Base-by-base conservation (phyloP, 2,888 invertebrate species). In the Ophioninae sp. region DNA sequence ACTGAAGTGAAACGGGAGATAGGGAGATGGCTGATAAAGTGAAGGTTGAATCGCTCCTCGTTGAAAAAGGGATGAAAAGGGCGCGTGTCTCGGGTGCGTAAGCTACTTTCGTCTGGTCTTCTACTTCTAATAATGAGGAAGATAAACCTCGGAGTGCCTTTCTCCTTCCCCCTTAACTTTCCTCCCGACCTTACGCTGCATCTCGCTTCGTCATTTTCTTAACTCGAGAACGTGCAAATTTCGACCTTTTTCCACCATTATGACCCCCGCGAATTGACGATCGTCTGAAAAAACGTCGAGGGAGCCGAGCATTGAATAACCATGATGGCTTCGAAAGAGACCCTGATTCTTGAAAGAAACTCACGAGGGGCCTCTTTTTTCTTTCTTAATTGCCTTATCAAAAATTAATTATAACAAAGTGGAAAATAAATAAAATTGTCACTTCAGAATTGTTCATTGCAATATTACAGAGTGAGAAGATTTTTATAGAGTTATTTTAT, bases 1-100 rank as follows among this genome's bases (percentile, higher is more conserved):
- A 58, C 75, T 72, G 74, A 74, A 83, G 84, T 73, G 82, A 75
- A 79, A 84, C 77, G 67, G 59, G 58, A 59, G 41, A 72, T 30
- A 61, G 76, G 56, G 75, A 59, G 75, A 75, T n/a, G 41, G 23
- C n/a, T 59, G 37, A 44, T 59, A 63, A 30, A 23, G 39, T 8
- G 59, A 58, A 64, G 68, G 72, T 51, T 71, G 72, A 44, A 71
- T 64, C n/a, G 59, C 0, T 69, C 39, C 44, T 65, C 51, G 51
- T 20, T 51, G 58, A 71, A 63, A 71, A 61, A 76, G 37, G 10
- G 56, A 67, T 13, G 68, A 39, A 61, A 44, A 61, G 63, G 67
- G 22, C 81, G 61, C 71, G 76, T 61, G 65, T 65, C 67, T 72
- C 67, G 59, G 71, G 30, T 58, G 71, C 58, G 76, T 81, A 81